Evolutionary conservation across 1,140 invertebrate genomes (phyloP).

Genomic region (Drosophila nikananu): DNA sequence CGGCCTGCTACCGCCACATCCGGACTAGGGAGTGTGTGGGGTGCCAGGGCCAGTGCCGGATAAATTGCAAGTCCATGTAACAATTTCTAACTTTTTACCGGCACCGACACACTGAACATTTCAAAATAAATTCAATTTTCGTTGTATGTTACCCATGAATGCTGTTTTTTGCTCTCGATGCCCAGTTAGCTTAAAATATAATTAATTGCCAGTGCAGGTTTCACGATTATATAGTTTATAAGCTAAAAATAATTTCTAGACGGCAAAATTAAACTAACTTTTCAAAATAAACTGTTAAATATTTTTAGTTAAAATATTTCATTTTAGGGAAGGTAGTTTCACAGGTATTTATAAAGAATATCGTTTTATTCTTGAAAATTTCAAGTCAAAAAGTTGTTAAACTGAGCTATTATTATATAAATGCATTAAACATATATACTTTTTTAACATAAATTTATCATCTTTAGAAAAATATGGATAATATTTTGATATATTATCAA

Average conservation of each 20-base stretch:
- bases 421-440: too few species aligned
- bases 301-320: neutral
- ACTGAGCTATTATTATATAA: too few species aligned
- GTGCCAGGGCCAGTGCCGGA: neutral
- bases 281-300: neutral
- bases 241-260: neutral
- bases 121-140: conserved; percentile 33
- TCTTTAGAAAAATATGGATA: too few species aligned
- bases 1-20: conserved; percentile 1
- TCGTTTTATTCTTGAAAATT: too few species aligned
- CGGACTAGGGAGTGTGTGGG: neutral
- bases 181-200: neutral
- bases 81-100: conserved; percentile 3
- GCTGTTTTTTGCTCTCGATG: neutral
- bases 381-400: too few species aligned
- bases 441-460: too few species aligned
- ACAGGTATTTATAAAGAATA: too few species aligned
- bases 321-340: neutral
- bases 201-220: neutral
- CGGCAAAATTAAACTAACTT: too few species aligned
- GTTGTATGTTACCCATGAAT: conserved; percentile 9
- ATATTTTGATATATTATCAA: too few species aligned
- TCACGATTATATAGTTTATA: neutral
- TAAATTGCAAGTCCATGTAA: conserved; percentile 15
- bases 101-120: conserved; percentile 5